These are phyloP conservation scores for Bubo blakistoni DNA, from an alignment of 2,113 vertebrate genomes.

Conservation along the genomic window DNA sequence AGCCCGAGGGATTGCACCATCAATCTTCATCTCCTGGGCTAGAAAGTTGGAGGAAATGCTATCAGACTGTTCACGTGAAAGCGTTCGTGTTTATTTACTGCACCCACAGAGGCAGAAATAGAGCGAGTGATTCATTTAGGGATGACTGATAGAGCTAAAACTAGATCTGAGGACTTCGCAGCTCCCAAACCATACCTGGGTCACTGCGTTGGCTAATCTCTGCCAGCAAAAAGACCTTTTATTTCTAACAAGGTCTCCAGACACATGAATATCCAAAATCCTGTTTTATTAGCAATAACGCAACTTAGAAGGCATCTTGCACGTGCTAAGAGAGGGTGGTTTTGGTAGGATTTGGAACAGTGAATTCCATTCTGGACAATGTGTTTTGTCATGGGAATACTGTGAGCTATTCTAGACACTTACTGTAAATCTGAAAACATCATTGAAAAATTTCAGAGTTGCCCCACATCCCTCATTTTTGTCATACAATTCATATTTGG, in stretches of 20 bases:
- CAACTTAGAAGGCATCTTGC: not conserved
- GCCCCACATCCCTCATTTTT: not conserved
- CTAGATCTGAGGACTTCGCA: fast-evolving
- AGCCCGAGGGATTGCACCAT: fast-evolving
- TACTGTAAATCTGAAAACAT: not conserved
- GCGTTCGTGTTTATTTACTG: fast-evolving
- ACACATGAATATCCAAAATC: not conserved
- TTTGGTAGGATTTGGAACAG: not conserved
- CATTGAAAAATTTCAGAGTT: not conserved
- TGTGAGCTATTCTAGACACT: not conserved
- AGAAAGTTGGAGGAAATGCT: fast-evolving
- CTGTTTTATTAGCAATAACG: not conserved
- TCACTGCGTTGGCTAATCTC: not conserved
- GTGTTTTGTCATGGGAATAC: not conserved
- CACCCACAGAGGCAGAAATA: not conserved
- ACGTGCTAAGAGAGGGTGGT: not conserved
- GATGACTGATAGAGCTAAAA: not conserved
- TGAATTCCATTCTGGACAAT: not conserved
- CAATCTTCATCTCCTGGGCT: too few relatives aligned
- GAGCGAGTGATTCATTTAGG: not conserved
- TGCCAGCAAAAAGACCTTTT: not conserved
- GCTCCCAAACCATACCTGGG: not conserved
- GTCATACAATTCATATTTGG: not conserved
- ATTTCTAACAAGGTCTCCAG: not conserved
- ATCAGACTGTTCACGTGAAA: fast-evolving